Evolutionary conservation across 2,797 vertebrate genomes (phyloP).

Genomic region (Bovichtus diacanthus): DNA sequence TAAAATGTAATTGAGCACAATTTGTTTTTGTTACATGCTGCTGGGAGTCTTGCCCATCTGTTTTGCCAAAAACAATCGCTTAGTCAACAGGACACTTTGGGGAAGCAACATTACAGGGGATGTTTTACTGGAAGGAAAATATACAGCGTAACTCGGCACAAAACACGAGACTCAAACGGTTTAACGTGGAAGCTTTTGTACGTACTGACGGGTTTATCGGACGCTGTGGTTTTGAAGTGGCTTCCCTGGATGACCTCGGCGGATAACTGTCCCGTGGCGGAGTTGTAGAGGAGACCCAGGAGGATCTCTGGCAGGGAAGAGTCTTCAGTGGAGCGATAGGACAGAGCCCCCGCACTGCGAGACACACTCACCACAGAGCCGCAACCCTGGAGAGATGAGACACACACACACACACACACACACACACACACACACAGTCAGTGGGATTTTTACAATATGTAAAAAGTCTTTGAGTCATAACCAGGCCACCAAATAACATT

Average conservation of each 20-base stretch:
- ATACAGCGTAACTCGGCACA: not conserved
- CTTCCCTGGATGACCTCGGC: constrained; percentile 98
- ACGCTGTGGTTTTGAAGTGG: constrained; percentile 96
- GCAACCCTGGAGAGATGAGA: constrained; percentile 86
- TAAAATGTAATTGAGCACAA: constrained; percentile 23
- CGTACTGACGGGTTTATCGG: constrained; percentile 92
- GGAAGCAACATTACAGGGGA: not conserved
- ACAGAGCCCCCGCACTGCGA: constrained; percentile 92
- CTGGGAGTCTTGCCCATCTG: constrained; percentile 33
- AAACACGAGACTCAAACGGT: not conserved
- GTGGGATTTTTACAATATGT: not conserved
- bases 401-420: not conserved
- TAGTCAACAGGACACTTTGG: not conserved
- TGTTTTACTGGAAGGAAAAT: not conserved
- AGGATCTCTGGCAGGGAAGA: constrained; percentile 93
- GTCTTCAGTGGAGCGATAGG: constrained; percentile 93
- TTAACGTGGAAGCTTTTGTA: constrained; percentile 1
- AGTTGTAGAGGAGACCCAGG: constrained; percentile 95
- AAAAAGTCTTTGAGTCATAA: not conserved
- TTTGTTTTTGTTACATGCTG: constrained; percentile 24
- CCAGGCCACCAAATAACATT: not conserved
- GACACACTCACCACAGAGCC: constrained; percentile 95
- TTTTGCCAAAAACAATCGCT: constrained; percentile 36
- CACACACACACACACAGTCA: not conserved
- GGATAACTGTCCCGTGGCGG: constrained; percentile 93